These are phyloP conservation scores for Pteropus rufus DNA, from an alignment of 2,797 vertebrate species.

Conservation along the genomic window DNA sequence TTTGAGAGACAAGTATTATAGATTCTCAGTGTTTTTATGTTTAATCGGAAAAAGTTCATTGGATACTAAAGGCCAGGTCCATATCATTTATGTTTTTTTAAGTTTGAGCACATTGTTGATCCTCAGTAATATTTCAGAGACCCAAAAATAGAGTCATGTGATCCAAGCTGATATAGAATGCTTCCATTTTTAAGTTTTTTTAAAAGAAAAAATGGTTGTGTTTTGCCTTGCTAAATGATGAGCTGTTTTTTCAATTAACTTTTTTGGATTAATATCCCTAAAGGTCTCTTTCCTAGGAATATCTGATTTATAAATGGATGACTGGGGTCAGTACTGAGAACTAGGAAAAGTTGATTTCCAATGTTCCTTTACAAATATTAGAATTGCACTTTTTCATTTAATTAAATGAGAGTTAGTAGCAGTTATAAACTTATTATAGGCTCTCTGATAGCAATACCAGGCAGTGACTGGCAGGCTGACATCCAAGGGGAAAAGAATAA, in stretches of 20 bases:
- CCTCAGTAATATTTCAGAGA: background rate
- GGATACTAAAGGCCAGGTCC: background rate
- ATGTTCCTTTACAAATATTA: background rate
- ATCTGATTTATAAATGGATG: background rate
- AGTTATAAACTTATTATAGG: background rate
- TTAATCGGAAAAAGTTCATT: background rate
- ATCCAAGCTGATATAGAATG: background rate
- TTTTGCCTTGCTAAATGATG: conserved; percentile 12
- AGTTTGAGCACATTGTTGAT: background rate
- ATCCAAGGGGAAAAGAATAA: conserved; percentile 3
- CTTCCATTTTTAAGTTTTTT: conserved; percentile 5
- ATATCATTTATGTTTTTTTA: background rate
- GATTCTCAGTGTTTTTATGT: conserved; percentile 5
- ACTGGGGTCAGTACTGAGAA: background rate
- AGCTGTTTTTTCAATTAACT: conserved; percentile 19
- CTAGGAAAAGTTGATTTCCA: background rate
- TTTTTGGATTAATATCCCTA: background rate
- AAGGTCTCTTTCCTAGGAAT: background rate
- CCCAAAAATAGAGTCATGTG: background rate
- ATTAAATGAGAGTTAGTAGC: background rate
- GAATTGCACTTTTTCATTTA: conserved; percentile 16
- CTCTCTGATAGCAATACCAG: background rate
- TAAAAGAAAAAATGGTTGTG: background rate
- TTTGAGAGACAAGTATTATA: background rate
- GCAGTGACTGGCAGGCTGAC: background rate